A percentile compares a stretch with the other conserved stretches of the same genome.
phyloP scores from a whole-genome alignment of 2,888 invertebrate genomes.

The Bibio marci region DNA sequence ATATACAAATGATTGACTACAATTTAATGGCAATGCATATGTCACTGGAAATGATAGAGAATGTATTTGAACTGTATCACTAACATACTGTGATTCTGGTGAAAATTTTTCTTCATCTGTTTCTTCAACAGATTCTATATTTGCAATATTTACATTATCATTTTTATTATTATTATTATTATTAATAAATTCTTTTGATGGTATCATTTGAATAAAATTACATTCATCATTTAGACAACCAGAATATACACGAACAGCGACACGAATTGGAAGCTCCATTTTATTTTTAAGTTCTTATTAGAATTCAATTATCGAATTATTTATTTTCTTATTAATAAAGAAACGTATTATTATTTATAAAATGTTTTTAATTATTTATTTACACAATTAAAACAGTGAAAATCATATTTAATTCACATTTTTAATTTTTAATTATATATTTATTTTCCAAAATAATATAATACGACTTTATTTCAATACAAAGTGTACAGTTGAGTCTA shows the following conservation, averaged over 20 bases:
- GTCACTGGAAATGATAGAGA: slow-evolving; percentile 33
- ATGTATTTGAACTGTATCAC: slow-evolving; percentile 9
- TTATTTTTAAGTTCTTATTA: slow-evolving; percentile 7
- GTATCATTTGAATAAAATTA: slow-evolving; percentile 6
- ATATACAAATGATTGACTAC: slow-evolving; percentile 44
- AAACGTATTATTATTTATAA: not conserved
- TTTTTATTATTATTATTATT: not conserved
- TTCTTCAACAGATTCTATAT: not conserved
- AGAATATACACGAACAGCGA: slow-evolving; percentile 48
- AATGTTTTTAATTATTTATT: not conserved
- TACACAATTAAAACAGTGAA: not conserved
- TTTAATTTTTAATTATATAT: too few relatives aligned
- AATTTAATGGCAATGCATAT: slow-evolving; percentile 38
- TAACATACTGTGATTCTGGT: not conserved
- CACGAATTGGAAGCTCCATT: slow-evolving; percentile 59
- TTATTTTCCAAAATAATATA: too few relatives aligned
- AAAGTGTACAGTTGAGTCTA: too few relatives aligned
- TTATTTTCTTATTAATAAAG: not conserved
- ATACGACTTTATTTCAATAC: too few relatives aligned
- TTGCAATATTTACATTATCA: not conserved
- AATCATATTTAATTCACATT: too few relatives aligned
- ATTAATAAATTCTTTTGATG: not conserved
- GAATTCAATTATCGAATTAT: not conserved
- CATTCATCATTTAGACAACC: slow-evolving; percentile 38
- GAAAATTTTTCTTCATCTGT: not conserved